Conservation (phyloP, 1,140 invertebrate genomes). For the Lasioglossum albipes region DNA sequence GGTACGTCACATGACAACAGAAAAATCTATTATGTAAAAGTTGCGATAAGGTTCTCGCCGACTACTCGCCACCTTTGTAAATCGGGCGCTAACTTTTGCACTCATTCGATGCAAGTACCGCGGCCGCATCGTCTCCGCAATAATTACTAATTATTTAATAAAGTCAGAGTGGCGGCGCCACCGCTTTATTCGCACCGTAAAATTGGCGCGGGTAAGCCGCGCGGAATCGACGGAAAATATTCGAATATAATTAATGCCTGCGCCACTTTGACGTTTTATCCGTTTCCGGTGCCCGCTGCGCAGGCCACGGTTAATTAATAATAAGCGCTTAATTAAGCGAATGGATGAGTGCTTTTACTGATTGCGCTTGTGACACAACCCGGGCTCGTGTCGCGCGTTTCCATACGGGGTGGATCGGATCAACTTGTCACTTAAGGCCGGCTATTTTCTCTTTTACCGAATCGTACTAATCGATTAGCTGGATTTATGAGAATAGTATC, state of each 20-base stretch:
- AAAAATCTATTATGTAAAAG: no score
- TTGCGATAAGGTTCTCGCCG: no score
- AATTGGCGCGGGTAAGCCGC: background rate
- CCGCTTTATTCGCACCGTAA: background rate
- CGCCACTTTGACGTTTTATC: slow-evolving; percentile 64
- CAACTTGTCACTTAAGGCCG: background rate
- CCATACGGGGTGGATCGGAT: background rate
- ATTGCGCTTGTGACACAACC: slow-evolving; percentile 45
- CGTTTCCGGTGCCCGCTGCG: slow-evolving; percentile 52
- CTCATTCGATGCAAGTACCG: no score
- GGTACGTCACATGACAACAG: no score
- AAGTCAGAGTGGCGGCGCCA: background rate
- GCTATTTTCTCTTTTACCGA: background rate
- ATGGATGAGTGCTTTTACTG: slow-evolving; percentile 59
- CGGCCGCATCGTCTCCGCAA: background rate
- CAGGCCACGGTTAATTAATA: slow-evolving; percentile 61
- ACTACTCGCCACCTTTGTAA: no score
- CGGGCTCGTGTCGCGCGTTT: background rate
- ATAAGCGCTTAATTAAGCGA: slow-evolving; percentile 67
- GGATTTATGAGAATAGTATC: background rate
- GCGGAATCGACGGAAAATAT: slow-evolving; percentile 49
- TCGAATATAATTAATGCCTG: slow-evolving; percentile 59
- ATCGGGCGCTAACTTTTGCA: no score
- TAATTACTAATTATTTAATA: slow-evolving; percentile 43
- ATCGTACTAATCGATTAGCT: background rate